phyloP scores from a whole-genome alignment of 2,113 vertebrate genomes.

The Labeo rohita region DNA sequence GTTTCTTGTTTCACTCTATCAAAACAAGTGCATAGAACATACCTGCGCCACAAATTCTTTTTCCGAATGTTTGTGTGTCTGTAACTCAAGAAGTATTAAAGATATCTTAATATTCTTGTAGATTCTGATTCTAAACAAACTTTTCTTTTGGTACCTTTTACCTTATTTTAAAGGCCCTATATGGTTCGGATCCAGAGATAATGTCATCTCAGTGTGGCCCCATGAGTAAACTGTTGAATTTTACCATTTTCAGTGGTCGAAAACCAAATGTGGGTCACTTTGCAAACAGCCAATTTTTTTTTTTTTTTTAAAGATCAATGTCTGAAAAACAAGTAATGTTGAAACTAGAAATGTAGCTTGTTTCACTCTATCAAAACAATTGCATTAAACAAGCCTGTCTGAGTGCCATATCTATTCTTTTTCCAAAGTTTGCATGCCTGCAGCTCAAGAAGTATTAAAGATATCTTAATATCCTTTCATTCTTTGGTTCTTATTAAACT shows the following conservation, averaged over 20 bases:
- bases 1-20: no score
- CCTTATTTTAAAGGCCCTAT: not conserved
- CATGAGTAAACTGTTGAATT: no score
- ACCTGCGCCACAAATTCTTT: not conserved
- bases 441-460: not conserved
- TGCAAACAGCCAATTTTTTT: no score
- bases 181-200: not conserved
- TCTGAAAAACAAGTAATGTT: not conserved
- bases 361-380: no score
- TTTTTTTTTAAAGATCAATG: no score
- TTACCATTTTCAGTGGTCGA: not conserved
- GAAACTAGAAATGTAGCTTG: not conserved
- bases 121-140: not conserved
- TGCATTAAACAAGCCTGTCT: not conserved
- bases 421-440: not conserved
- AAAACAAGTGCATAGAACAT: not conserved
- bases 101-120: not conserved
- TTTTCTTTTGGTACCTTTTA: not conserved
- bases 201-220: no score
- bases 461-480: no score
- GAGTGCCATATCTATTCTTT: not conserved
- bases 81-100: not conserved
- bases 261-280: not conserved
- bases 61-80: not conserved
- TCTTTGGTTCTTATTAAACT: no score